Evolutionary conservation across 37 sponge, comb jelly and placozoan species (phyloP).

Genomic region (Chondrilla cf. caribensis): DNA sequence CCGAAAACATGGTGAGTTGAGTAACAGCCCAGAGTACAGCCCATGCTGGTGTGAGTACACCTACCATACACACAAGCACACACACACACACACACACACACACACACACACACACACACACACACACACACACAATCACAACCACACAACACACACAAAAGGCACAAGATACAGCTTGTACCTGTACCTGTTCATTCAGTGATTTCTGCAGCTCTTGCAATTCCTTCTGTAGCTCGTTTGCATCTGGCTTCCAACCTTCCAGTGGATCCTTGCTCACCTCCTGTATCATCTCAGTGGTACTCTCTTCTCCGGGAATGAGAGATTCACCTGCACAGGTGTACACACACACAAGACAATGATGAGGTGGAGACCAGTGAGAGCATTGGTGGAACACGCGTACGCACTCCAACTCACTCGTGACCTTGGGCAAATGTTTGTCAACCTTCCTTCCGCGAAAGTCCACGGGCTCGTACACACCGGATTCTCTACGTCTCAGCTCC

Average conservation of each 20-base stretch:
- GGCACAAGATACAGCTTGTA: too few relatives aligned
- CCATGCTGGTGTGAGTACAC: neutral
- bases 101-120: neutral
- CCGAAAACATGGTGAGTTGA: too few relatives aligned
- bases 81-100: neutral
- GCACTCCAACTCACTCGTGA: neutral
- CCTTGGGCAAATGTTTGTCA: too few relatives aligned
- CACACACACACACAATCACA: too few relatives aligned
- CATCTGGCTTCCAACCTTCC: too few relatives aligned
- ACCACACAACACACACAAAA: too few relatives aligned
- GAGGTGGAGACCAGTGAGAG: too few relatives aligned
- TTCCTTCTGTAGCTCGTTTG: neutral
- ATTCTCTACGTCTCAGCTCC: neutral
- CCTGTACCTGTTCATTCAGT: neutral
- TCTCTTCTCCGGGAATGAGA: neutral
- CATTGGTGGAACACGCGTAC: slow-evolving; percentile 1
- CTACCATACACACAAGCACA: neutral
- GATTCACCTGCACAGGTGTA: neutral
- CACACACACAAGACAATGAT: too few relatives aligned
- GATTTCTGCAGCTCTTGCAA: slow-evolving; percentile 2
- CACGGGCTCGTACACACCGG: slow-evolving; percentile 10
- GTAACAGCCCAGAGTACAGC: too few relatives aligned
- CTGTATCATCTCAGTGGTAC: too few relatives aligned
- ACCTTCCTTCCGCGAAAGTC: neutral
- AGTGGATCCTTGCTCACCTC: too few relatives aligned